These are phyloP conservation scores for Notarius quadriscutis DNA, from an alignment of 2,113 vertebrate genomes.

Conservation along the genomic window DNA sequence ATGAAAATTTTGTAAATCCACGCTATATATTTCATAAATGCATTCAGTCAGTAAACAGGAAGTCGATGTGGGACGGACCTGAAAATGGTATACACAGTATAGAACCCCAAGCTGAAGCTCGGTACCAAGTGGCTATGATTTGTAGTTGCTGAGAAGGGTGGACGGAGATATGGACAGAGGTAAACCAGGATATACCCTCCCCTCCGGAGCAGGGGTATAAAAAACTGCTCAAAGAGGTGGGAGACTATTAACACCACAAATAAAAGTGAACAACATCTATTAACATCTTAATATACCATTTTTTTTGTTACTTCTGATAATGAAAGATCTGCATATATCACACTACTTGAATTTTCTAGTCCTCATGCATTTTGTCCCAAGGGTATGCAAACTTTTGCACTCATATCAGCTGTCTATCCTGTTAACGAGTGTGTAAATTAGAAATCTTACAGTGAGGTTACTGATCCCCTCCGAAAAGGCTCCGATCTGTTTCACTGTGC, in stretches of 20 bases:
- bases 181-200: no score
- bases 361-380: neutral
- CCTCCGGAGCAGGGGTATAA: no score
- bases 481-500: conserved; percentile 90
- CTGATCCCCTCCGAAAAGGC: conserved; percentile 96
- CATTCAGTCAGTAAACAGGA: no score
- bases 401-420: neutral
- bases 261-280: neutral
- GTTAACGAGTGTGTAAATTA: neutral
- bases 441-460: conserved; percentile 89
- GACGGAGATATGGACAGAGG: no score
- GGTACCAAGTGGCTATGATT: no score
- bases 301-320: neutral
- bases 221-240: neutral
- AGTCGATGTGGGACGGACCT: no score
- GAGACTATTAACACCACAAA: neutral
- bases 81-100: no score
- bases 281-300: neutral
- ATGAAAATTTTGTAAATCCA: no score
- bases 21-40: no score
- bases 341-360: neutral
- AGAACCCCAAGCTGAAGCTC: no score
- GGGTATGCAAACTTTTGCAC: neutral
- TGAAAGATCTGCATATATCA: neutral
- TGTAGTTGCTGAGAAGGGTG: no score